phyloP scores from a whole-genome alignment of 1,140 invertebrate genomes.

The Megalopta genalis region DNA sequence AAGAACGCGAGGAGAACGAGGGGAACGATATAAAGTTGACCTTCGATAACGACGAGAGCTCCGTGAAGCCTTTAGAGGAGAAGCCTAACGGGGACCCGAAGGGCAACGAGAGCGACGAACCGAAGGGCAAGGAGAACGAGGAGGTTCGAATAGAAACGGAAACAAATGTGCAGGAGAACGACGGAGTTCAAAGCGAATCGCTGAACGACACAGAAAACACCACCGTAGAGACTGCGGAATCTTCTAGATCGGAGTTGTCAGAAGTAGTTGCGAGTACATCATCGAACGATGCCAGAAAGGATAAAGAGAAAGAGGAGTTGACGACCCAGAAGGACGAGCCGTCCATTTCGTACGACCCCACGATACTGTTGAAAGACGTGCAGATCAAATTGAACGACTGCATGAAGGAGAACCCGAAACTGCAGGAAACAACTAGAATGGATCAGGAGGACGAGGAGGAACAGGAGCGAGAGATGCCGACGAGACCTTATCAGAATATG shows the following conservation, averaged over 20 bases:
- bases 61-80: slow-evolving; percentile 39
- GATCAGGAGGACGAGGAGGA: slow-evolving; percentile 19
- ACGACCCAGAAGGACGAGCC: slow-evolving; percentile 48
- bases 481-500: slow-evolving; percentile 48
- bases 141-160: slow-evolving; percentile 43
- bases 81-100: not conserved
- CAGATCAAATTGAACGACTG: slow-evolving; percentile 74
- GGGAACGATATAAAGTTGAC: slow-evolving; percentile 53
- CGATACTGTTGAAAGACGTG: slow-evolving; percentile 72
- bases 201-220: slow-evolving; percentile 60
- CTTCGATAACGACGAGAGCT: slow-evolving; percentile 43
- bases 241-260: slow-evolving; percentile 65
- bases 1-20: slow-evolving; percentile 20
- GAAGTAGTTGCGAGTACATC: slow-evolving; percentile 40
- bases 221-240: slow-evolving; percentile 66
- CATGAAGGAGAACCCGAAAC: slow-evolving; percentile 69
- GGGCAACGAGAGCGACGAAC: not conserved
- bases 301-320: slow-evolving; percentile 44
- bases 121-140: slow-evolving; percentile 55
- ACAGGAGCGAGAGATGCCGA: slow-evolving; percentile 17
- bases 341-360: slow-evolving; percentile 67
- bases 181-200: slow-evolving; percentile 45
- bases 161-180: slow-evolving; percentile 46
- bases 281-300: slow-evolving; percentile 41
- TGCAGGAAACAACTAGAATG: slow-evolving; percentile 46